These are phyloP conservation scores for Coranthus polyacanthus DNA, from an alignment of 2,797 vertebrate species.

Conservation along the genomic window DNA sequence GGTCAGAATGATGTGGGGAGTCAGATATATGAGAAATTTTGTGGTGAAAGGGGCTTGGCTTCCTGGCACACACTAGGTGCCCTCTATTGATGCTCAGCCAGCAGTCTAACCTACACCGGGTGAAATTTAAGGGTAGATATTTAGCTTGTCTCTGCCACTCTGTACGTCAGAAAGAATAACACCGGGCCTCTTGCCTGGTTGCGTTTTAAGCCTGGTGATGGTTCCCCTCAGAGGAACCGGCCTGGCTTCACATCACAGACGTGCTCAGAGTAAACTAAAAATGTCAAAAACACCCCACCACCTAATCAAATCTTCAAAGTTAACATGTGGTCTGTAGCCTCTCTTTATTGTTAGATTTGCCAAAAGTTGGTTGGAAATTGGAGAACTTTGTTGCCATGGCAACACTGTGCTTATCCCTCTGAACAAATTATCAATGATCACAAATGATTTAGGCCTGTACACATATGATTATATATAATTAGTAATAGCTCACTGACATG, in stretches of 20 bases:
- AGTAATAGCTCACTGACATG: constrained; percentile 2
- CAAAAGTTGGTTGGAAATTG: constrained; percentile 9
- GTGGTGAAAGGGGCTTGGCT: constrained; percentile 64
- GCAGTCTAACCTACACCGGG: constrained; percentile 57
- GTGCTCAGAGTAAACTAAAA: constrained; percentile 58
- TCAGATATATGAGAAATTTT: constrained; percentile 64
- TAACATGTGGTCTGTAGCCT: constrained; percentile 48
- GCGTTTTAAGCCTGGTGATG: constrained; percentile 38
- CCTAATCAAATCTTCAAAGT: constrained; percentile 50
- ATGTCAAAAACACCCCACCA: constrained; percentile 65
- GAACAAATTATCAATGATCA: constrained; percentile 3
- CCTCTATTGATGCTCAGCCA: constrained; percentile 68
- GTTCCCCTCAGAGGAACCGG: constrained; percentile 63
- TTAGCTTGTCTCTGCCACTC: constrained; percentile 74
- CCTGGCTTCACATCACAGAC: constrained; percentile 72
- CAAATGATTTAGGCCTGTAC: too few species aligned
- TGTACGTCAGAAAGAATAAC: constrained; percentile 75
- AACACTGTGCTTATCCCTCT: constrained; percentile 5
- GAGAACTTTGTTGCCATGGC: constrained; percentile 14
- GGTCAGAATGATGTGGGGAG: constrained; percentile 66
- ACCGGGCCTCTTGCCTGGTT: constrained; percentile 36
- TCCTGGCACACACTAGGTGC: constrained; percentile 62
- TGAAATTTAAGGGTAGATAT: constrained; percentile 76
- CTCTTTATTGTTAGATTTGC: constrained; percentile 43
- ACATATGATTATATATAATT: background rate